Base-by-base conservation (phyloP, 2,113 vertebrate species). In the Polyodon spathula region DNA sequence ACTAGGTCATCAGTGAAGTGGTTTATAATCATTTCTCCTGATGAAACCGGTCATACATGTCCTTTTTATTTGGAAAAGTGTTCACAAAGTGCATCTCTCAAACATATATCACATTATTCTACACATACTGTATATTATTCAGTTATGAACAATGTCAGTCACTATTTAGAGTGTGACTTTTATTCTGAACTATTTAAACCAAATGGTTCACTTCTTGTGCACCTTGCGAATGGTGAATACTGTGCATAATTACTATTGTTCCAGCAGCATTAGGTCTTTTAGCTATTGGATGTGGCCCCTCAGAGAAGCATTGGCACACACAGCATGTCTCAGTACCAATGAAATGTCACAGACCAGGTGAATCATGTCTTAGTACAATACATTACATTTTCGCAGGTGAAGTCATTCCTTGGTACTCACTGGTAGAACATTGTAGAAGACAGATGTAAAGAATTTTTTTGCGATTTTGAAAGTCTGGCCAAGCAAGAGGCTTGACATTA, bases 261-360 rank as follows among this genome's bases (percentile, higher is more conserved):
- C 50, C 41, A 43, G 44, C 56, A 61, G 62, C 54, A 55, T 27
- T 37, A 54, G n/a, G 11, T 17, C 54, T 61, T 16, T 52, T 14
- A 37, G 8, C 37, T 37, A 41, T n/a, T n/a, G n/a, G 2, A 42
- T 14, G 56, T 69, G 66, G 75, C 66, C 73, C 68, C 70, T 77
- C 73, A 64, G 74, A 63, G 67, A 71, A 57, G 61, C 66, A 70
- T 70, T 77, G 79, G 74, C 77, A 75, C 73, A 76, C 77, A 72
- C 73, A 73, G 78, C 53, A 60, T 73, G 77, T 79, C 74, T 75
- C 73, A 72, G 69, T 77, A 71, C 76, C 72, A 70, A 62, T 61
- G 74, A 78, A 66, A 72, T 70, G 71, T 71, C 48, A 53, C 43
- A 75, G 75, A 80, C 70, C 85, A 88, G 81, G 82, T 86, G 86